These are phyloP conservation scores for Thaumetopoea pityocampa DNA, from an alignment of 1,140 invertebrate species.

Conservation along the genomic window DNA sequence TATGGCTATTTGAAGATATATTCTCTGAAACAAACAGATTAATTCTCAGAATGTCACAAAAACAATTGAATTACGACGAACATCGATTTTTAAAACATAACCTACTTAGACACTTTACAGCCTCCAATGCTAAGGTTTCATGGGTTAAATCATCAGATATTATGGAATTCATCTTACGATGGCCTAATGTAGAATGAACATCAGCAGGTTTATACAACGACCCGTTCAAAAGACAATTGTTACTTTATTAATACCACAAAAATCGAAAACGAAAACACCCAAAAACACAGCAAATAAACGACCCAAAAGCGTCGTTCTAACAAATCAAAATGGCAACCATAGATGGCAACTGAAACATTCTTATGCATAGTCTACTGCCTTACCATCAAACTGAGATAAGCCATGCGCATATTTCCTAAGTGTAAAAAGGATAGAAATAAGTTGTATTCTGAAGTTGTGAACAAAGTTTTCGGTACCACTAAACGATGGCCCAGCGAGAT, in stretches of 20 bases:
- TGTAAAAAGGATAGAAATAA: too few relatives aligned
- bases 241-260: too few relatives aligned
- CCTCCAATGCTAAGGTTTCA: slow-evolving; percentile 54
- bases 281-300: slow-evolving; percentile 12
- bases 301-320: slow-evolving; percentile 20
- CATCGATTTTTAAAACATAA: slow-evolving; percentile 64
- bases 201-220: slow-evolving; percentile 24
- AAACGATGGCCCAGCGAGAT: too few relatives aligned
- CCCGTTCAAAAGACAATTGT: slow-evolving; percentile 2
- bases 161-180: slow-evolving; percentile 65
- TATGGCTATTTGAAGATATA: slow-evolving; percentile 43
- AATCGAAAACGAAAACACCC: not conserved
- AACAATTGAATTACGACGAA: slow-evolving; percentile 44
- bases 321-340: slow-evolving; percentile 20
- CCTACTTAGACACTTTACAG: slow-evolving; percentile 57
- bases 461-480: too few relatives aligned
- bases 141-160: slow-evolving; percentile 51
- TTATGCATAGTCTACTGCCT: not conserved
- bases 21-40: slow-evolving; percentile 49
- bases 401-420: too few relatives aligned
- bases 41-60: slow-evolving; percentile 22
- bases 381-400: not conserved
- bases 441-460: too few relatives aligned
- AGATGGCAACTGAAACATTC: too few relatives aligned
- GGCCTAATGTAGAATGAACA: slow-evolving; percentile 23